Evolutionary conservation across 92 coral and sea anemone genomes (phyloP), one percentile per base, ranked within the genome.

Genomic region (Heliopora coerulea): DNA sequence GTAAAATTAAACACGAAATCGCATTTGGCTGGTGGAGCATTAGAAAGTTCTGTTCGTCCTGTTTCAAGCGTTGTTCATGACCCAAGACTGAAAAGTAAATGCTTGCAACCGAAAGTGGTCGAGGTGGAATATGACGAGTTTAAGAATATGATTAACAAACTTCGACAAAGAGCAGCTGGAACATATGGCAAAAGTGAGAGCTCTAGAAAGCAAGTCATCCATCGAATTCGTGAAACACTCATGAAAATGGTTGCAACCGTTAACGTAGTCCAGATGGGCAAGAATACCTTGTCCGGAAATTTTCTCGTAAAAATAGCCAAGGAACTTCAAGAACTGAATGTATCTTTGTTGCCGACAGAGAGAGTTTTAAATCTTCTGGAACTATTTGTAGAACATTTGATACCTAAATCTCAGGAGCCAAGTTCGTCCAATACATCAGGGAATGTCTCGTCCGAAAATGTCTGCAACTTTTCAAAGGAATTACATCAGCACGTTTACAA

Each of bases 191-290:
- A 56, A 56, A 23, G 33, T 3, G 30, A 56, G 29, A n/a, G n/a
- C n/a, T n/a, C n/a, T n/a, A 56, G 23, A 17, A 23, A 56, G 33
- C 33, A 23, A 3, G 61, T 28, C 1, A 23, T 1, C 23, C 3
- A 56, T 23, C 61, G 61, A 14, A 56, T 56, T 56, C 61, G 61
- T 8, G 61, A 23, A 56, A 56, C 61, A 17, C 61, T 56, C 13
- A 23, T 56, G 33, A 28, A 56, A 13, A 56, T 56, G 61, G 12
- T 56, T 29, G 52, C 52, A 15, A 46, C 14, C n/a, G 7, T 46
- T 15, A 56, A 56, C 61, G 8, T 23, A 3, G 28, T 23, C 15
- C 30, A 23, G 28, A 23, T 3, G 11, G 31, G 23, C 23, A 14
- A 23, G 1, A 8, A 28, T 14, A 28, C 7, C 3, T 8, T 28